Base-by-base conservation (phyloP, 1,140 invertebrate genomes). In the Drosophila bipectinata region DNA sequence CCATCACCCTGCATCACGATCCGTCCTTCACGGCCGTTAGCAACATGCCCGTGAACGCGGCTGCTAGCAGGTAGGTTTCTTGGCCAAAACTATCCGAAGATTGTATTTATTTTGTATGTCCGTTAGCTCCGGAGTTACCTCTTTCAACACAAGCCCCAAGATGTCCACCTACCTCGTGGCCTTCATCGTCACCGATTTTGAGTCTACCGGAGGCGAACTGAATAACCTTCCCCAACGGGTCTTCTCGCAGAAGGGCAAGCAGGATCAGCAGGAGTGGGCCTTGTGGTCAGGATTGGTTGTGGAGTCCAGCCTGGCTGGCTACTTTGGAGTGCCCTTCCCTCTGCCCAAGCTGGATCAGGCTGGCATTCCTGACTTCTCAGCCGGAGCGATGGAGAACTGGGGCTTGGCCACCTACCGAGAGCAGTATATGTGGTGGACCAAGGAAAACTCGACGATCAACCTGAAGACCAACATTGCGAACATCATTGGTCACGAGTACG, bases 151-250 rank as follows among this genome's bases (percentile, higher is more conserved):
- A n/a, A 89, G 90, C 0, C 77, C 73, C 2, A 71, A 53, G 15
- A 92, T 92, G 89, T 95, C 96, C 2, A 95, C 96, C 1, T 97
- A 97, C 79, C 92, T 97, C 7, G 91, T 97, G 9, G 96, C 96
- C 1, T 95, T 96, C 79, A 93, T 95, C 15, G 93, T 97, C 0
- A 94, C 94, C 10, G 94, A 97, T 75, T 96, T 95, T 58, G 85
- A 76, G 41, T 89, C 30, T 4, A 90, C 85, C 0, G 24, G 48
- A 4, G 64, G 63, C 1, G 59, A 63, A 0, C 45, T 68, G 0
- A 92, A 93, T 32, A 93, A 93, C 2, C 5, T 84, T 9, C 66
- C 55, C 0, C 89, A 91, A 8, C 53, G 84, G 0, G 84, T 90
- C 0, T 89, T 77, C 37, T 84, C 89, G 3, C 81, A 72, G 6